Percentiles rank a stretch among this genome's conserved stretches.
Conservation (phyloP, 2,888 invertebrate species). For the Reticulitermes lucifugus region DNA sequence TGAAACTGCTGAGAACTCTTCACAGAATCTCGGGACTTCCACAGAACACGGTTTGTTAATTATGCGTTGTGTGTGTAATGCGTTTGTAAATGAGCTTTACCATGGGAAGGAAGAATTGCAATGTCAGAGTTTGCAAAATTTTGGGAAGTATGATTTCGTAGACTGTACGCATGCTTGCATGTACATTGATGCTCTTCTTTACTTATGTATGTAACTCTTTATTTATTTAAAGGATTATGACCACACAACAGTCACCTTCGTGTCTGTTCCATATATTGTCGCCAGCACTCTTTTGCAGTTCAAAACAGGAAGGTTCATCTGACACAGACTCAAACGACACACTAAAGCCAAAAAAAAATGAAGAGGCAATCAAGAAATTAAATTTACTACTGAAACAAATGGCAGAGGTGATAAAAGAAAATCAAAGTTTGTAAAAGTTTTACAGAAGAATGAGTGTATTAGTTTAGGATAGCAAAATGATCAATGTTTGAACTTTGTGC, state of each 20-base stretch:
- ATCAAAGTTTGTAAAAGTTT: neutral
- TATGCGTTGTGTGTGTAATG: no score
- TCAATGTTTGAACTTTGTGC: no score
- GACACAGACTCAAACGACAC: neutral
- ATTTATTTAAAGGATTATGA: neutral
- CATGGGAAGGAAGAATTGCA: no score
- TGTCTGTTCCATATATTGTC: conserved; percentile 12
- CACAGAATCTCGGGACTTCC: no score
- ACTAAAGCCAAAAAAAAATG: conserved; percentile 24
- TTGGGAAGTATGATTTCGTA: no score
- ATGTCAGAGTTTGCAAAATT: no score
- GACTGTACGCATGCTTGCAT: no score
- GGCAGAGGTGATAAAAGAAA: conserved; percentile 21
- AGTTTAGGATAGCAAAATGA: no score
- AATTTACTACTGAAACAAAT: conserved; percentile 46
- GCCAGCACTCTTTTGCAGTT: neutral
- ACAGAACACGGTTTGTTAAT: no score
- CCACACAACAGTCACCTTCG: neutral
- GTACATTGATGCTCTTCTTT: neutral
- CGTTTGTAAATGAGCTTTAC: no score
- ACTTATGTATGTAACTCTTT: no score
- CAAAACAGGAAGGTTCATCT: neutral
- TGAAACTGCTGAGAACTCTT: no score
- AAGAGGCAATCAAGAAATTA: conserved; percentile 39
- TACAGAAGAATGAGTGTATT: neutral